Evolutionary conservation across 2,113 vertebrate genomes (phyloP), one percentile per base, ranked within the genome.

Genomic region (Nanorana parkeri): DNA sequence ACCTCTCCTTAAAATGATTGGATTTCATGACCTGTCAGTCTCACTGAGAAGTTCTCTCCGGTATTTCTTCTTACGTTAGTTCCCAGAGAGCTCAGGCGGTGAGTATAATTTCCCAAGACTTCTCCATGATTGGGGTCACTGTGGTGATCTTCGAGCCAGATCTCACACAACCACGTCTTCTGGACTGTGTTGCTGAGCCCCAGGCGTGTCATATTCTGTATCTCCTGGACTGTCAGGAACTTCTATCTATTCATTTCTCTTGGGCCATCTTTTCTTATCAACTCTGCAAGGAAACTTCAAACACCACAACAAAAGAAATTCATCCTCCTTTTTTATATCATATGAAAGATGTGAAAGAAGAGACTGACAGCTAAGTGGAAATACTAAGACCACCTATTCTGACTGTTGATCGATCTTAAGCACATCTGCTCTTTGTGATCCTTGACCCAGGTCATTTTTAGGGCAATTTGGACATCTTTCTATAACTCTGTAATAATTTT

Each of bases 51-150:
- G n/a, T 58, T 83, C 76, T 41, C 51, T 58, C 52, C 29, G 28
- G 29, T 23, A 68, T 67, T 66, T 58, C 71, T 55, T 20, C 17
- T 83, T 83, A 60, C 3, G 15, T 60, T 68, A 32, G 21, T 68
- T 60, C 52, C 29, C 64, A 68, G 28, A 26, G 26, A 29, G 63
- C 63, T 68, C 63, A 76, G 71, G 71, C 63, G 60, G 17, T 68
- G 80, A 83, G 56, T 54, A 67, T 83, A 75, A 83, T 83, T 76
- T 76, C 72, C 71, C 21, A 23, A 68, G 80, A 83, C 80, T 76
- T 75, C 29, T 66, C 32, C 15, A 21, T 76, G 80, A 83, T 83
- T 83, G 80, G 32, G 80, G 80, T 83, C 80, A 83, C 63, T 32
- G 20, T 67, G 52, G 17, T 58, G 51, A 76, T 75, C 69, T 68